Conservation (phyloP, 2,888 invertebrate genomes). For the Cancer borealis region DNA sequence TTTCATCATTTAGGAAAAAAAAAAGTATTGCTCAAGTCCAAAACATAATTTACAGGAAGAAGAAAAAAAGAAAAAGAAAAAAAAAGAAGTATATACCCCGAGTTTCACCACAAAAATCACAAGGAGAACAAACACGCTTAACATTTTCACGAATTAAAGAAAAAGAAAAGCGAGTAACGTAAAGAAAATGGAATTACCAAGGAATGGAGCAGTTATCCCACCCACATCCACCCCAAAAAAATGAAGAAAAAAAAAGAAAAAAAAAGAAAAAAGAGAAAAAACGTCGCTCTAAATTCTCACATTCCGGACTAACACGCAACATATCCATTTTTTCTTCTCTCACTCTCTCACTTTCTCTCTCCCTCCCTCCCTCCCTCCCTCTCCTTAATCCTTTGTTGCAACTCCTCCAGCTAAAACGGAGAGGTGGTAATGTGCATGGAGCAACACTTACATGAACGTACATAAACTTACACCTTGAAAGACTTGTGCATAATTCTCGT, state of each 20-base stretch:
- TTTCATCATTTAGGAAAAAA: neutral
- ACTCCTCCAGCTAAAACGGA: neutral
- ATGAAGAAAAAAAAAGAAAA: no score
- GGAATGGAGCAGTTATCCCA: neutral
- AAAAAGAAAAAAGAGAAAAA: neutral
- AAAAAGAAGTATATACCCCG: no score
- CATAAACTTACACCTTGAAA: neutral
- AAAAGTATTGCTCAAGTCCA: no score
- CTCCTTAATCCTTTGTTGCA: neutral
- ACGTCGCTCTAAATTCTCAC: neutral
- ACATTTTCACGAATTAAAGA: neutral
- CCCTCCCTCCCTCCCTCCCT: neutral
- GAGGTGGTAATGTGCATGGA: neutral
- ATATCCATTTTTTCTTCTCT: neutral
- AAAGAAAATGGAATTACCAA: conserved; percentile 10
- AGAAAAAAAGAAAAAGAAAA: neutral
- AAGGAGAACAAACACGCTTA: neutral
- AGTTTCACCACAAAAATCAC: no score
- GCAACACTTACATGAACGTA: neutral
- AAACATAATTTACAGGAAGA: no score
- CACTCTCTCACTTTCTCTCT: neutral
- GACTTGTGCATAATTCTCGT: neutral
- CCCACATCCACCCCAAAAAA: neutral
- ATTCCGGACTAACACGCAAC: neutral
- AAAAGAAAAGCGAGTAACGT: conserved; percentile 5